phyloP scores from a whole-genome alignment of 2,888 invertebrate genomes.

The Heliothis peltigera region DNA sequence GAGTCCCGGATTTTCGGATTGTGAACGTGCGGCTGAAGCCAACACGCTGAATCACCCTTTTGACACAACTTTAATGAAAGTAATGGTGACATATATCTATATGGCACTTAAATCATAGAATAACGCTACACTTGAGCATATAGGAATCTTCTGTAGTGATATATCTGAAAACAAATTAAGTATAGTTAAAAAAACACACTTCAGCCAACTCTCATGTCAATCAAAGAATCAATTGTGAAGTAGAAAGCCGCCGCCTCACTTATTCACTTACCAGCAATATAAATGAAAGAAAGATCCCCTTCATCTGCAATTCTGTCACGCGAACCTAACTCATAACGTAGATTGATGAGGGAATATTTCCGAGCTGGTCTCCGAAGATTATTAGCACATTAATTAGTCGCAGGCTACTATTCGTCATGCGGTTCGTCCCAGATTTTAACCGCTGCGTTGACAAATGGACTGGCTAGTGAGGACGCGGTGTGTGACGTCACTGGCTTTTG shows the following conservation, averaged over 20 bases:
- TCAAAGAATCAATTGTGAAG: slow-evolving; percentile 19
- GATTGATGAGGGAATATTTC: slow-evolving; percentile 56
- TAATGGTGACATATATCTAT: too few relatives aligned
- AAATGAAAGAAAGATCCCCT: slow-evolving; percentile 14
- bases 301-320: slow-evolving; percentile 32
- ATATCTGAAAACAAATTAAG: not conserved
- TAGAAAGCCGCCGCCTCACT: slow-evolving; percentile 21
- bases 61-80: too few relatives aligned
- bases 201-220: not conserved
- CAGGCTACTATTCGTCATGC: slow-evolving; percentile 57
- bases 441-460: slow-evolving; percentile 57
- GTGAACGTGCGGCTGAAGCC: too few relatives aligned
- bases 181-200: not conserved
- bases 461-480: slow-evolving; percentile 31
- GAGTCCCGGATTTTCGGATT: too few relatives aligned
- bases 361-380: slow-evolving; percentile 52
- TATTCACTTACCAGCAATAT: slow-evolving; percentile 31
- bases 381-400: slow-evolving; percentile 60
- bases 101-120: too few relatives aligned
- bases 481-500: slow-evolving; percentile 25
- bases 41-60: too few relatives aligned
- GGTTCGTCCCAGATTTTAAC: slow-evolving; percentile 57
- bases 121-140: too few relatives aligned
- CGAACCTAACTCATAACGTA: slow-evolving; percentile 42
- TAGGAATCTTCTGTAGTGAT: not conserved